These are phyloP conservation scores for Calliphora vomitoria DNA, from an alignment of 2,888 invertebrate species.

Conservation along the genomic window DNA sequence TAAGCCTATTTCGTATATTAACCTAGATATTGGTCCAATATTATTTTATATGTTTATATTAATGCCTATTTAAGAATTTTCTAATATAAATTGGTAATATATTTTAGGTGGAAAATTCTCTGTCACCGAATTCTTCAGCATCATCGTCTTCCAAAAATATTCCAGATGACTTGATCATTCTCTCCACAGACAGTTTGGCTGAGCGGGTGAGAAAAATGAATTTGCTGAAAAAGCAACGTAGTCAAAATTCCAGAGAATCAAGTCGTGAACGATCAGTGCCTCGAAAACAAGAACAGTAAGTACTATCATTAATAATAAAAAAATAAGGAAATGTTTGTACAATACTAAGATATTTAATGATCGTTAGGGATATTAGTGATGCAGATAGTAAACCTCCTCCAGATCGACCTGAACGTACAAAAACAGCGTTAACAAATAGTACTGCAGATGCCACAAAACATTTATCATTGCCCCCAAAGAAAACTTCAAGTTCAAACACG, in stretches of 20 bases:
- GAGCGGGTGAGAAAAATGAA: slow-evolving; percentile 89
- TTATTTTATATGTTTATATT: too few species aligned
- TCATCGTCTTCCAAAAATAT: slow-evolving; percentile 80
- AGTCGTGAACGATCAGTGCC: slow-evolving; percentile 83
- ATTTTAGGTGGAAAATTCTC: slow-evolving; percentile 83
- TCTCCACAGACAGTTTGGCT: slow-evolving; percentile 89
- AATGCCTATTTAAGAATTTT: too few species aligned
- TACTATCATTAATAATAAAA: slow-evolving; percentile 20
- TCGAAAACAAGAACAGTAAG: slow-evolving; percentile 82
- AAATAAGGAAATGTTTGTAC: background rate
- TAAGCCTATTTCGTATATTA: too few species aligned
- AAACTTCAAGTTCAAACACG: slow-evolving; percentile 74
- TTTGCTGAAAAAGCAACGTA: slow-evolving; percentile 85
- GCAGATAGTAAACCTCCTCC: slow-evolving; percentile 77
- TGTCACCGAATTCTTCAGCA: slow-evolving; percentile 85
- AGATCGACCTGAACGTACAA: slow-evolving; percentile 82
- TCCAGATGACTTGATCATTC: slow-evolving; percentile 87
- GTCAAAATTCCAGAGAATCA: slow-evolving; percentile 82
- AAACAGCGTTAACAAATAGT: slow-evolving; percentile 75
- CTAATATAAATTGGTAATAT: background rate
- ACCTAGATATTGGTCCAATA: too few species aligned
- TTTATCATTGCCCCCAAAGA: slow-evolving; percentile 79
- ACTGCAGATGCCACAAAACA: slow-evolving; percentile 76
- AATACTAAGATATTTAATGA: background rate
- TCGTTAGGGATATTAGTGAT: slow-evolving; percentile 72